Evolutionary conservation across 2,113 vertebrate genomes (phyloP), one percentile per base, ranked within the genome.

Genomic region (Eretmochelys imbricata): DNA sequence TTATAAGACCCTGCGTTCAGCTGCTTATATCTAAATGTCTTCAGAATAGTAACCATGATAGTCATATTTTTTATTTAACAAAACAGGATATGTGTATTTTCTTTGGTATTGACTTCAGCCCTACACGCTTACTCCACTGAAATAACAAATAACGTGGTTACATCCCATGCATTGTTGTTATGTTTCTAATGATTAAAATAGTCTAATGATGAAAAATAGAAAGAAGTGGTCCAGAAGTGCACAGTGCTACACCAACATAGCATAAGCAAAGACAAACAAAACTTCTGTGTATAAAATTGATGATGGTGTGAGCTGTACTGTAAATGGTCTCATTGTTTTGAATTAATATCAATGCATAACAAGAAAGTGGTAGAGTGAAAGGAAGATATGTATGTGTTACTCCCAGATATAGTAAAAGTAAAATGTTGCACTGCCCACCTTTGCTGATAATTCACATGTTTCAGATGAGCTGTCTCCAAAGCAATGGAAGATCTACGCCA

Each of bases 371-470:
- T 62, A 94, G 65, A 86, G 38, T 10, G 85, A 80, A 89, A 54
- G 46, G 91, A 93, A 96, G 89, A 88, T 25, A 46, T 89, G 42
- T 94, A 4, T 87, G 46, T 46, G 24, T 89, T 96, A 89, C 87
- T 94, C 93, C 95, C 62, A 82, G 69, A 84, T 50, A 59, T 11
- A 72, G 31, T 35, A 11, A 81, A 80, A 96, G 93, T 76, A 84
- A 92, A 91, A 82, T 62, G 78, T 14, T 62, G 29, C 88, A 78
- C 78, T 0, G 0, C 94, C 87, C 84, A 93, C 76, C 22, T 62
- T 78, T 82, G 54, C 80, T 69, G 76, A 87, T 95, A 1, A 0
- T 91, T 94, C 91, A 62, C 59, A 80, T 80, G n/a, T 94, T 80
- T 88, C 38, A 85, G 51, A 80, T 85, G 69, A 95, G 69, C 95